These are phyloP conservation scores for Euclidia mi DNA, from an alignment of 2,888 invertebrate species.

Conservation along the genomic window DNA sequence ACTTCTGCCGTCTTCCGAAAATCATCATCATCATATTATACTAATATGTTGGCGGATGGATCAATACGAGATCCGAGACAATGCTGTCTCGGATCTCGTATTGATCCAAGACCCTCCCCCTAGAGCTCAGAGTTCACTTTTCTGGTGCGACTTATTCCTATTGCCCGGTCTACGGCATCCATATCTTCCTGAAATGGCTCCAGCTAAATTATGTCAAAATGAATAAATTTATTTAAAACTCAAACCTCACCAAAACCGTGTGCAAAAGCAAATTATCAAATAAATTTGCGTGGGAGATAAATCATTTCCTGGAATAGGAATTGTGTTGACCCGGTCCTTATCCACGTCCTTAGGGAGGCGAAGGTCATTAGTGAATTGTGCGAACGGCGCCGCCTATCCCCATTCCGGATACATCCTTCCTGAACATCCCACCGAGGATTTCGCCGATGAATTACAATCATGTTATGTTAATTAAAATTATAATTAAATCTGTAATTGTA, in stretches of 20 bases:
- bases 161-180: too few relatives aligned
- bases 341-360: not conserved
- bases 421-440: not conserved
- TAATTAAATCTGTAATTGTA: not conserved
- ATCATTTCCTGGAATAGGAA: not conserved
- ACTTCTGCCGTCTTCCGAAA: too few relatives aligned
- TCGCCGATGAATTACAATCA: not conserved
- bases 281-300: not conserved
- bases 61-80: too few relatives aligned
- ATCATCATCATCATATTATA: too few relatives aligned
- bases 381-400: not conserved
- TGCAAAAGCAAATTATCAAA: not conserved
- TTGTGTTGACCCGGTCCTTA: not conserved
- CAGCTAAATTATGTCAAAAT: too few relatives aligned
- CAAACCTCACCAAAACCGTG: not conserved
- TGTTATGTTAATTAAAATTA: slow-evolving; percentile 4
- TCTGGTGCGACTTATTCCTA: too few relatives aligned
- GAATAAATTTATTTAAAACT: too few relatives aligned
- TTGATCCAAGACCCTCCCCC: too few relatives aligned
- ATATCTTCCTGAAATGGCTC: too few relatives aligned
- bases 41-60: too few relatives aligned
- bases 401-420: not conserved
- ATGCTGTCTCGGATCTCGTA: too few relatives aligned
- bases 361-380: slow-evolving; percentile 1
- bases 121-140: too few relatives aligned